phyloP scores from a whole-genome alignment of 2,888 invertebrate species.

The Graphium colonna region DNA sequence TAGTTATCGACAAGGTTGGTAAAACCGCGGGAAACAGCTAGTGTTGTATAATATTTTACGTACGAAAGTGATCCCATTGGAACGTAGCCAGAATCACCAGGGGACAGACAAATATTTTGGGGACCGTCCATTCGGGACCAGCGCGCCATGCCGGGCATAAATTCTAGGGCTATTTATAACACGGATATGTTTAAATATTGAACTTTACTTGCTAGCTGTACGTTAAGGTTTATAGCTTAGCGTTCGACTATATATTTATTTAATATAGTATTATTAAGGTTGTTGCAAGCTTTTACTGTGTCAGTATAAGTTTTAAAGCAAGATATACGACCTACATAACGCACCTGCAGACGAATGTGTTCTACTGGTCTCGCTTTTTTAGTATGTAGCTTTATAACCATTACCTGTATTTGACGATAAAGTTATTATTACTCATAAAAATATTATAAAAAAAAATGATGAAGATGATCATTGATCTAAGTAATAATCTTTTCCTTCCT shows the following conservation, averaged over 20 bases:
- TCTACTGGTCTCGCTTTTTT: too few relatives aligned
- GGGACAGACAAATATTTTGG: slow-evolving; percentile 75
- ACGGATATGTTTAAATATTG: slow-evolving; percentile 61
- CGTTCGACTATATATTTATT: background rate
- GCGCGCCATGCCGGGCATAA: slow-evolving; percentile 50
- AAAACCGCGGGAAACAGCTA: slow-evolving; percentile 2
- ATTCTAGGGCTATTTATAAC: slow-evolving; percentile 65
- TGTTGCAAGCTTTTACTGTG: too few relatives aligned
- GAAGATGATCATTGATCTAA: too few relatives aligned
- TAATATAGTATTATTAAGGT: background rate
- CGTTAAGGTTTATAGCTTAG: background rate
- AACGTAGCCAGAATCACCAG: slow-evolving; percentile 51
- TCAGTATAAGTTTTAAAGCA: too few relatives aligned
- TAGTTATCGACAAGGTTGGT: too few relatives aligned
- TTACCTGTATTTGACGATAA: too few relatives aligned
- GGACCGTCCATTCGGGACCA: slow-evolving; percentile 64
- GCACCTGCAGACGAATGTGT: too few relatives aligned
- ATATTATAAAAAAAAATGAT: too few relatives aligned
- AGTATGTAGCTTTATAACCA: background rate
- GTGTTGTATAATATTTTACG: slow-evolving; percentile 51
- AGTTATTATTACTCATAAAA: too few relatives aligned
- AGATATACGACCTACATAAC: too few relatives aligned
- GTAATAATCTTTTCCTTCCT: too few relatives aligned
- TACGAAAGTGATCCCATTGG: slow-evolving; percentile 75
- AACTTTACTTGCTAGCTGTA: slow-evolving; percentile 45